phyloP scores from a whole-genome alignment of 2,113 vertebrate genomes.

The Pelvicachromis taeniatus region DNA sequence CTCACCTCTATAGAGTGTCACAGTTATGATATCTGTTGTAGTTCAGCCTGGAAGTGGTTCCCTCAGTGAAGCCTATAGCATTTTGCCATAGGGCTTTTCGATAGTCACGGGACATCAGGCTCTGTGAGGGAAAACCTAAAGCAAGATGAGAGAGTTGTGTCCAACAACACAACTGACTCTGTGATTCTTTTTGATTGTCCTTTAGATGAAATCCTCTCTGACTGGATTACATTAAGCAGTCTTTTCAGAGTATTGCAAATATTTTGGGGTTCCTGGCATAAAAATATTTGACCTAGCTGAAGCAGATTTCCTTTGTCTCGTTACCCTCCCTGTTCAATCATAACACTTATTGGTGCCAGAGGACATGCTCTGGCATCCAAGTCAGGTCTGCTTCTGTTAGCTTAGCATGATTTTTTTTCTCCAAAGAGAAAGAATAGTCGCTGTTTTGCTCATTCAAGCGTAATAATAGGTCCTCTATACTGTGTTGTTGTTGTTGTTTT shows the following conservation, averaged over 20 bases:
- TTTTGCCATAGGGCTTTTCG: no score
- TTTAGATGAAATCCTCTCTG: not conserved
- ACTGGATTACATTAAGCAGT: not conserved
- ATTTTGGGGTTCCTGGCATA: not conserved
- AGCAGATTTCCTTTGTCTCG: not conserved
- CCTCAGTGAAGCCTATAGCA: no score
- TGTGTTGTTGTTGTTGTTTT: not conserved
- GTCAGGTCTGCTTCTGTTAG: conserved; percentile 16
- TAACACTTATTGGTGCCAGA: conserved; percentile 18
- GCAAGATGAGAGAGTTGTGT: not conserved
- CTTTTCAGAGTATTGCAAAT: not conserved
- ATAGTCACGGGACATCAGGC: no score
- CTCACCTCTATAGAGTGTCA: no score
- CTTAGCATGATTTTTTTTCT: conserved; percentile 30
- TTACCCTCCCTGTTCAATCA: not conserved
- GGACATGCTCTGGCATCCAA: not conserved
- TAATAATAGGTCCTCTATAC: conserved; percentile 7
- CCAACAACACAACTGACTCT: not conserved
- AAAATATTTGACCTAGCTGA: not conserved
- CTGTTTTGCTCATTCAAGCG: conserved; percentile 14
- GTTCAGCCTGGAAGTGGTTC: no score
- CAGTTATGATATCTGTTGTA: no score
- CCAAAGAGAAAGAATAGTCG: not conserved
- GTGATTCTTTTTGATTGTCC: not conserved
- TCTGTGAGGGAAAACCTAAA: no score